Evolutionary conservation across 2,888 invertebrate genomes (phyloP).

Genomic region (Lepidochitona cinerea): DNA sequence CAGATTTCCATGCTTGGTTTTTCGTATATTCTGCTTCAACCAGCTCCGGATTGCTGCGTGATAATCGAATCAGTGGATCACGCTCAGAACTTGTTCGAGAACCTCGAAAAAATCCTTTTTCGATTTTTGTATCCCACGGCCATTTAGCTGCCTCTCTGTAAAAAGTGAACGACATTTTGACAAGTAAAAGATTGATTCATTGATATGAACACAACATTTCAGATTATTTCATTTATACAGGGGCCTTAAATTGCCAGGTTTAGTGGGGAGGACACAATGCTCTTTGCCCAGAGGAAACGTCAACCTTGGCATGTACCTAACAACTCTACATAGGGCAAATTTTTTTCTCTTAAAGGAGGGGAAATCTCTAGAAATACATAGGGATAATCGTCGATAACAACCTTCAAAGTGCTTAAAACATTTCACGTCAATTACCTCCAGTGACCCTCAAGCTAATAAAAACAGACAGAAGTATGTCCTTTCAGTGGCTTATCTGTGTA

Average conservation of each 20-base stretch:
- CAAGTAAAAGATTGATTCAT: not conserved
- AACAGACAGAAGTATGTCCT: too few relatives aligned
- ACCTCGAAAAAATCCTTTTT: conserved; percentile 86
- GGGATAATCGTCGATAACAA: too few relatives aligned
- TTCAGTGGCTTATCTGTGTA: too few relatives aligned
- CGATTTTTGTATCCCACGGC: conserved; percentile 84
- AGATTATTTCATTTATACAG: not conserved
- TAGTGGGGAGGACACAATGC: not conserved
- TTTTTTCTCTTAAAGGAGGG: too few relatives aligned
- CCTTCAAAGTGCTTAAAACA: too few relatives aligned
- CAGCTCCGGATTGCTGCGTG: conserved; percentile 76
- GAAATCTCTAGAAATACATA: too few relatives aligned
- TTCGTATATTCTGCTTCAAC: conserved; percentile 96
- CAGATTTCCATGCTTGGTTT: conserved; percentile 98
- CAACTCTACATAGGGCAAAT: too few relatives aligned
- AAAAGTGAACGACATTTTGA: conserved; percentile 7
- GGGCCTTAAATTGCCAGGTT: not conserved
- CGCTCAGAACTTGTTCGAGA: conserved; percentile 93
- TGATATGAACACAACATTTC: not conserved
- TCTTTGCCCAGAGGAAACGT: not conserved
- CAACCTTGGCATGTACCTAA: not conserved
- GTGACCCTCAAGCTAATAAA: too few relatives aligned
- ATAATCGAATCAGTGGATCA: conserved; percentile 87
- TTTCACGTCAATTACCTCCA: too few relatives aligned
- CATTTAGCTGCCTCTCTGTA: conserved; percentile 76